Conservation (phyloP, 2,797 vertebrate species). For the Fundulus diaphanus region DNA sequence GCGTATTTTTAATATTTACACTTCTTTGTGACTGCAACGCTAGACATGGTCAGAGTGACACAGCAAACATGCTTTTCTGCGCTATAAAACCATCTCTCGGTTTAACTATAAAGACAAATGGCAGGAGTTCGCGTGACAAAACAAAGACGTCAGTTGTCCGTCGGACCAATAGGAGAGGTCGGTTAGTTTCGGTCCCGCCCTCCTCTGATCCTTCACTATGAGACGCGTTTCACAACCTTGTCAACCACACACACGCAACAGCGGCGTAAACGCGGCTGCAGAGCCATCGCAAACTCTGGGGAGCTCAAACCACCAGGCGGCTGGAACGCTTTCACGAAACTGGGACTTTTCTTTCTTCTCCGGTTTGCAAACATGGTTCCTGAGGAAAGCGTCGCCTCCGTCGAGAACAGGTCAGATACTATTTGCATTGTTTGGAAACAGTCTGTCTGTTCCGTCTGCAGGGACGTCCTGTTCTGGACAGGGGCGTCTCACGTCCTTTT, state of each 20-base stretch:
- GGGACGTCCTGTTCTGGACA: constrained; percentile 22
- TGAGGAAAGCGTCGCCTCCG: constrained; percentile 82
- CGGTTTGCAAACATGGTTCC: constrained; percentile 82
- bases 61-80: neutral
- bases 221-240: constrained; percentile 38
- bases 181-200: constrained; percentile 62
- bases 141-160: constrained; percentile 13
- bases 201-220: constrained; percentile 32
- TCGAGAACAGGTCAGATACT: constrained; percentile 83
- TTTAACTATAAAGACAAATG: constrained; percentile 19
- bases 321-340: neutral
- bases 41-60: constrained; percentile 14
- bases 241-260: constrained; percentile 44
- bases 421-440: neutral
- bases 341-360: constrained; percentile 16
- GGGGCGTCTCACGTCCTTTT: constrained; percentile 30
- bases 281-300: fast-evolving
- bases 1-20: neutral
- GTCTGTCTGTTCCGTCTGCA: constrained; percentile 4
- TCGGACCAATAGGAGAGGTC: constrained; percentile 46
- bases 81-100: neutral
- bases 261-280: neutral
- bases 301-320: neutral
- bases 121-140: constrained; percentile 8
- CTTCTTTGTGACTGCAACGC: neutral